Evolutionary conservation across 2,888 invertebrate species (phyloP), one percentile per base, ranked within the genome.

Genomic region (Ochlodes sylvanus): DNA sequence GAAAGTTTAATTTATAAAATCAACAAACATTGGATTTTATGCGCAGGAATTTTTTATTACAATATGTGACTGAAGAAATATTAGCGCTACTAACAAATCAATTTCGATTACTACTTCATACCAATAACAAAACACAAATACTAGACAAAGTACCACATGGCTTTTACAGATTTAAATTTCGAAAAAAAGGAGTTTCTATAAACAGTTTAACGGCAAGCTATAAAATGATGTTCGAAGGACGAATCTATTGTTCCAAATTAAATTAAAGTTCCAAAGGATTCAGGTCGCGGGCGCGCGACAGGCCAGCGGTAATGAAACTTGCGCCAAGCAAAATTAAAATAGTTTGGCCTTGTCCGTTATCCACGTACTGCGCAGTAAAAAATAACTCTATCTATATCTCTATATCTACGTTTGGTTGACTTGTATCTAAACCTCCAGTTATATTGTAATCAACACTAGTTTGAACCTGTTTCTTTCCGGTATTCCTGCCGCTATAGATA

Each of bases 311-410:
- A 67, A 70, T 60, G 32, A 57, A 57, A 66, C 67, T 61, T 56
- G 38, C 55, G 61, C 54, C 38, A 67, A 62, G 56, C 47, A 69
- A 68, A 64, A 62, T 68, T 56, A 21, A 65, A 69, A 55, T 69
- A 67, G 58, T 61, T 56, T 54, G 71, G 67, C 71, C 71, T 71
- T 71, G 71, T 71, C 60, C 21, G 38, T 67, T 61, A 61, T 68
- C 57, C 34, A 50, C 56, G 63, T 69, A 71, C 63, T 69, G 65
- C 71, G 71, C 71, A 69, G 62, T 66, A 63, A 71, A 12, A 69
- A 67, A 70, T 57, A 34, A 32, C 42, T 32, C 9, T 63, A 34
- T 57, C 38, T 56, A 56, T 42, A 14, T 42, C 21, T 21, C n/a
- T 32, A 55, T 34, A 34, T 55, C 15, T 55, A 10, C 15, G 55